Base-by-base conservation (phyloP, 2,888 invertebrate genomes). In the Leucophenga maculata region DNA sequence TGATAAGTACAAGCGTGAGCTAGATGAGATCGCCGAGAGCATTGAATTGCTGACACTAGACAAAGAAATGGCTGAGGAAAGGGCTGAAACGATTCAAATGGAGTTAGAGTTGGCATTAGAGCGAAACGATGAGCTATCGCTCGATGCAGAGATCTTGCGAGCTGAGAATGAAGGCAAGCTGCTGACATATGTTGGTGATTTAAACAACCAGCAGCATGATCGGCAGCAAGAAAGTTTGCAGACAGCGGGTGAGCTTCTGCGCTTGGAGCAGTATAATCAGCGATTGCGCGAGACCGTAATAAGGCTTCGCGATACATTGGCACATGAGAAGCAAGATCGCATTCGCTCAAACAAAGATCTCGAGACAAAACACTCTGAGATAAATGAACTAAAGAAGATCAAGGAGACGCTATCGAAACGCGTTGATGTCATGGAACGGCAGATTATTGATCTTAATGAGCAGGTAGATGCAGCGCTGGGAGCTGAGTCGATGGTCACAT, bases 41-140 rank as follows among this genome's bases (percentile, higher is more conserved):
- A 93, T 98, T 0, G 99, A 99, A 90, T 95, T 99, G 93, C 95
- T 98, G 0, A 97, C 98, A 0, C 90, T 99, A 0, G 99, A 99
- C 87, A 98, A 97, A 88, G 99, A 99, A 90, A 98, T 99, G 97
- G 99, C 99, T 0, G 99, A 99, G 86, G 99, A 99, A 85, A 94
- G 94, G 85, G 92, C 94, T 0, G 95, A 95, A 87, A 93, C 93
- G 0, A 86, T 94, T 46, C 95, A 96, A 87, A 89, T 95, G 77
- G 98, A 99, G 87, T 85, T 98, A 76, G 97, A 98, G 69, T 93
- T 94, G 75, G 92, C 94, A 65, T 94, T 94, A 79, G 98, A 98
- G 87, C 94, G 94, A 86, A 90, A 97, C 69, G 98, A 99, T 84
- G 97, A 98, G 85, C 91, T 97, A 13, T 93, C 93, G 0, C 88